These are phyloP conservation scores for Bemisia tabaci DNA, from an alignment of 1,140 invertebrate genomes.

Conservation along the genomic window DNA sequence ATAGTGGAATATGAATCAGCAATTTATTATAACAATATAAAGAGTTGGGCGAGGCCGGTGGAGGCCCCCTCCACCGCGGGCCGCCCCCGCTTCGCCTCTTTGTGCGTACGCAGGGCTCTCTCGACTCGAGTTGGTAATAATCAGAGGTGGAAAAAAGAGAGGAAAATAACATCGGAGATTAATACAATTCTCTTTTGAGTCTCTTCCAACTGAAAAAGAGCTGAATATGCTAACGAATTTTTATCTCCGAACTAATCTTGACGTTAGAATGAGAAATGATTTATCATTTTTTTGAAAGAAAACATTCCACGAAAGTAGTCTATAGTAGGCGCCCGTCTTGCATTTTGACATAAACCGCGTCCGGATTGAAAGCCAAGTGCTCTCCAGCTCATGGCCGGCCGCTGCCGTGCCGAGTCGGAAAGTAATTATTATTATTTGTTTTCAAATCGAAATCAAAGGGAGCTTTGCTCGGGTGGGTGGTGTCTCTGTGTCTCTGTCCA, in stretches of 20 bases:
- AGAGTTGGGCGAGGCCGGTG: slow-evolving; percentile 6
- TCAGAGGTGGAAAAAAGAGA: neutral
- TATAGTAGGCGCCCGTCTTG: slow-evolving; percentile 6
- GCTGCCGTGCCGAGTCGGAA: slow-evolving; percentile 9
- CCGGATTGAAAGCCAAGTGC: slow-evolving; percentile 1
- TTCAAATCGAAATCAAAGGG: slow-evolving; percentile 11
- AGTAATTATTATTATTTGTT: slow-evolving; percentile 14
- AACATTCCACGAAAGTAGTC: slow-evolving; percentile 9
- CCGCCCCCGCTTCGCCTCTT: neutral
- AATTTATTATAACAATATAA: slow-evolving; percentile 16
- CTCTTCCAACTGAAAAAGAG: slow-evolving; percentile 16
- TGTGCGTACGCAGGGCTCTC: neutral
- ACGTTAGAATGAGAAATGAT: slow-evolving; percentile 13
- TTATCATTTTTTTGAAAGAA: slow-evolving; percentile 17
- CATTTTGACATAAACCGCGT: slow-evolving; percentile 19
- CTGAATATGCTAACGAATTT: slow-evolving; percentile 19
- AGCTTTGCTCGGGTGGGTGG: no score
- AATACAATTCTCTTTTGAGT: slow-evolving; percentile 10
- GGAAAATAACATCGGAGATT: neutral
- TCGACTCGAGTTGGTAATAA: neutral
- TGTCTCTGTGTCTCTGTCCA: no score
- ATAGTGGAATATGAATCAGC: slow-evolving; percentile 18
- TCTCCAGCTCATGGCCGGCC: neutral
- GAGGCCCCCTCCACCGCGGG: neutral
- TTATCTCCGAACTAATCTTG: slow-evolving; percentile 15